Percentiles rank a stretch among this genome's conserved stretches.
Conservation (phyloP, 2,888 invertebrate species). For the Pristionchus arcanus region DNA sequence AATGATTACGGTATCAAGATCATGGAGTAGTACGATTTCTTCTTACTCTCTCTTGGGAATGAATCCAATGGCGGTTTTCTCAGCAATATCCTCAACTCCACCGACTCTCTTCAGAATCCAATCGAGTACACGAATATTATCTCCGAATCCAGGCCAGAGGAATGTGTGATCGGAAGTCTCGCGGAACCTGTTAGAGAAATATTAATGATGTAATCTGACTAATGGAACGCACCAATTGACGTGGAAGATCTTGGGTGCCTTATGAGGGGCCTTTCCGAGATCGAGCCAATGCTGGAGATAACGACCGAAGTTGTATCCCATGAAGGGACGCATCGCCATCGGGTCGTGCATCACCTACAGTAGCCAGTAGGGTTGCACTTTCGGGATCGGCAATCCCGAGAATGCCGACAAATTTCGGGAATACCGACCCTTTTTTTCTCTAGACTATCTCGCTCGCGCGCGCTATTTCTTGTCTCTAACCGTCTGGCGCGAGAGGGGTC, state of each 20-base stretch:
- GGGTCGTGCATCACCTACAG: slow-evolving; percentile 94
- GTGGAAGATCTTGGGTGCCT: slow-evolving; percentile 86
- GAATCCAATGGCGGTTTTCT: slow-evolving; percentile 75
- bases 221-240: slow-evolving; percentile 87
- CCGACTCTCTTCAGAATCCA: slow-evolving; percentile 91
- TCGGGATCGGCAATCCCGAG: too few species aligned
- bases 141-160: slow-evolving; percentile 98
- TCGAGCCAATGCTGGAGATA: slow-evolving; percentile 95
- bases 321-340: slow-evolving; percentile 98
- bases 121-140: slow-evolving; percentile 95
- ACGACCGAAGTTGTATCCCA: slow-evolving; percentile 97
- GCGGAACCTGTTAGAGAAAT: slow-evolving; percentile 84
- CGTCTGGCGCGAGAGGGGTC: too few species aligned
- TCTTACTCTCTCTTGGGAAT: slow-evolving; percentile 58
- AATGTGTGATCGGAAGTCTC: slow-evolving; percentile 90
- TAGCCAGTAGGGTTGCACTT: too few species aligned
- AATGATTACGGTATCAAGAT: background rate
- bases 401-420: too few species aligned
- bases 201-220: too few species aligned
- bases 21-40: background rate
- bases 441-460: too few species aligned
- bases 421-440: too few species aligned
- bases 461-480: too few species aligned
- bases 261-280: slow-evolving; percentile 85
- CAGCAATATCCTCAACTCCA: slow-evolving; percentile 81